Conservation (phyloP, 2,888 invertebrate species). For the Bugulina stolonifera region DNA sequence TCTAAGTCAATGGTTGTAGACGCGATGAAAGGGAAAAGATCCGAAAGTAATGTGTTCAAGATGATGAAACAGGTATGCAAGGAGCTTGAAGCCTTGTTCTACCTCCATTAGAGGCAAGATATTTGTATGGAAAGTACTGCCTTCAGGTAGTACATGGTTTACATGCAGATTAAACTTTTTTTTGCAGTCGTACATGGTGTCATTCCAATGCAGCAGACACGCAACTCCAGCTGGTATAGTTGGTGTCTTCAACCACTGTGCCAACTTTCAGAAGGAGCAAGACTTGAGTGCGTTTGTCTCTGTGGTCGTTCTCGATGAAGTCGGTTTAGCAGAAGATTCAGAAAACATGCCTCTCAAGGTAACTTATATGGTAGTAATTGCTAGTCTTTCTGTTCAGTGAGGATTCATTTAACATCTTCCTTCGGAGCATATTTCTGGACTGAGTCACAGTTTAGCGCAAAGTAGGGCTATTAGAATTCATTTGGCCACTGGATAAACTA, state of each 20-base stretch:
- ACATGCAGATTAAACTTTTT: too few relatives aligned
- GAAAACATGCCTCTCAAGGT: conserved; percentile 32
- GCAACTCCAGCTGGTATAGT: conserved; percentile 29
- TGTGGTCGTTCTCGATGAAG: conserved; percentile 32
- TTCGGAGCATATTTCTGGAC: too few relatives aligned
- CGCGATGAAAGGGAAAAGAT: conserved; percentile 30
- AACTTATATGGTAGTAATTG: not conserved
- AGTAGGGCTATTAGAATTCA: too few relatives aligned
- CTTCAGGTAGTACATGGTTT: too few relatives aligned
- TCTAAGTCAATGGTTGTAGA: conserved; percentile 31
- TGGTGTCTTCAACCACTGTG: conserved; percentile 28
- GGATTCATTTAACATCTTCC: too few relatives aligned
- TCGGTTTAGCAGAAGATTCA: conserved; percentile 31
- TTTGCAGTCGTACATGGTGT: conserved; percentile 27
- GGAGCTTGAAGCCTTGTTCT: too few relatives aligned
- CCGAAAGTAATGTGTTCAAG: conserved; percentile 28
- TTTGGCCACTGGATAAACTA: too few relatives aligned
- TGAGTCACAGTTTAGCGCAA: too few relatives aligned
- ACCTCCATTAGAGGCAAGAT: too few relatives aligned
- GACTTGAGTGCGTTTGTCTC: conserved; percentile 28
- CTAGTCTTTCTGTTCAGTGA: too few relatives aligned
- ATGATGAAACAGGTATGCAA: conserved; percentile 27
- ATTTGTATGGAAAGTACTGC: too few relatives aligned
- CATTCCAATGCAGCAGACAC: conserved; percentile 31
- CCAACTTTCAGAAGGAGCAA: conserved; percentile 27